phyloP scores from a whole-genome alignment of 1,140 invertebrate species.

The Daktulosphaira vitifoliae region DNA sequence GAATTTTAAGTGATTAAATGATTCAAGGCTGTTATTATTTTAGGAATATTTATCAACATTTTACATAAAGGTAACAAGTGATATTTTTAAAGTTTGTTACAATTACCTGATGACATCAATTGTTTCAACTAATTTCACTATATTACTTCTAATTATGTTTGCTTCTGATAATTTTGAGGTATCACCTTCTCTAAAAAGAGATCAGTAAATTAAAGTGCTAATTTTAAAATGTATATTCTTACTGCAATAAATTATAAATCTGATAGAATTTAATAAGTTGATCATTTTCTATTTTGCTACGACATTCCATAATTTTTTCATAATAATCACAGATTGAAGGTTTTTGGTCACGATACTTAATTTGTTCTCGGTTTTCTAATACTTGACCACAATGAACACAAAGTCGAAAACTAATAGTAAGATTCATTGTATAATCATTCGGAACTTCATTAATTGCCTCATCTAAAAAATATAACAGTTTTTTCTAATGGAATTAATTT shows the following conservation, averaged over 20 bases:
- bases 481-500: too few relatives aligned
- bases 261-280: conserved; percentile 12
- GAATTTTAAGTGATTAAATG: too few relatives aligned
- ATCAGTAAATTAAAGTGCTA: conserved; percentile 35
- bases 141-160: conserved; percentile 66
- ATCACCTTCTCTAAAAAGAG: conserved; percentile 64
- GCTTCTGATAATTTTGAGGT: conserved; percentile 76
- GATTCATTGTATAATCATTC: not conserved
- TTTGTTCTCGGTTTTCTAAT: conserved; percentile 23
- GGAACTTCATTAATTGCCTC: conserved; percentile 13
- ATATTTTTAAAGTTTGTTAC: conserved; percentile 52
- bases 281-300: conserved; percentile 22
- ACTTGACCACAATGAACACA: conserved; percentile 18
- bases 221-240: conserved; percentile 4
- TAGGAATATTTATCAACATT: too few relatives aligned
- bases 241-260: conserved; percentile 15
- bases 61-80: too few relatives aligned
- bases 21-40: too few relatives aligned
- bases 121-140: conserved; percentile 76
- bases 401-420: conserved; percentile 2
- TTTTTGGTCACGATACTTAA: conserved; percentile 16
- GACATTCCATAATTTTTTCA: conserved; percentile 23
- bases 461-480: conserved; percentile 1
- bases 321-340: conserved; percentile 12
- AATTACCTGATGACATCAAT: conserved; percentile 63